Evolutionary conservation across 1,140 invertebrate genomes (phyloP), one percentile per base, ranked within the genome.

Genomic region (Eueides isabella): DNA sequence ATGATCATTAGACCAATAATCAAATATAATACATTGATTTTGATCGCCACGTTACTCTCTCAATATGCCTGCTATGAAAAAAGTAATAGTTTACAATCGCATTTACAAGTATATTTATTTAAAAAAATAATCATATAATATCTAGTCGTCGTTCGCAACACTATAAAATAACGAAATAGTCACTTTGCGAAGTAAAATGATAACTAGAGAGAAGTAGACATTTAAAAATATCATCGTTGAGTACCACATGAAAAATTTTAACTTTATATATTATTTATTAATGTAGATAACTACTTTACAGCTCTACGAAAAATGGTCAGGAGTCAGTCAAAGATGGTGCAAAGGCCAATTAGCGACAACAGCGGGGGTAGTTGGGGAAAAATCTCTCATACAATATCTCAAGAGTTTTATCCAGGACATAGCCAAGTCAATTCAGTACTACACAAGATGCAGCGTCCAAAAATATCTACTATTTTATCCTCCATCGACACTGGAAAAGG

Each of bases 221-320:
- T n/a, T n/a, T n/a, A n/a, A n/a, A n/a, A n/a, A n/a, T n/a, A n/a
- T n/a, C n/a, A n/a, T 38, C 5, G 35, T 1, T 16, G 0, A 38
- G 35, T 5, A 4, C 14, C 16, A 38, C 14, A 14, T 16, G 14
- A 0, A 2, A 38, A 16, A 38, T 16, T 38, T 38, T 0, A 38
- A 35, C 12, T 38, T 38, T 16, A 3, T 38, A 38, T n/a, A n/a
- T n/a, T n/a, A 38, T 11, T 38, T 38, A 38, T 14, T 38, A 12
- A 38, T 38, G 14, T 38, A 38, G 11, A 38, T 67, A 38, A 33
- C 35, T 28, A 61, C 48, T 64, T 79, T 74, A 19, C 78, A 92
- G 90, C 89, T n/a, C 76, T 92, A 48, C 79, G 90, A 16, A 92
- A 92, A 82, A 92, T 92, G 33, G 88, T 92, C 14, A 81, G 90